Evolutionary conservation across 2,797 vertebrate genomes (phyloP).

Genomic region (Typhlichthys eigenmanni): DNA sequence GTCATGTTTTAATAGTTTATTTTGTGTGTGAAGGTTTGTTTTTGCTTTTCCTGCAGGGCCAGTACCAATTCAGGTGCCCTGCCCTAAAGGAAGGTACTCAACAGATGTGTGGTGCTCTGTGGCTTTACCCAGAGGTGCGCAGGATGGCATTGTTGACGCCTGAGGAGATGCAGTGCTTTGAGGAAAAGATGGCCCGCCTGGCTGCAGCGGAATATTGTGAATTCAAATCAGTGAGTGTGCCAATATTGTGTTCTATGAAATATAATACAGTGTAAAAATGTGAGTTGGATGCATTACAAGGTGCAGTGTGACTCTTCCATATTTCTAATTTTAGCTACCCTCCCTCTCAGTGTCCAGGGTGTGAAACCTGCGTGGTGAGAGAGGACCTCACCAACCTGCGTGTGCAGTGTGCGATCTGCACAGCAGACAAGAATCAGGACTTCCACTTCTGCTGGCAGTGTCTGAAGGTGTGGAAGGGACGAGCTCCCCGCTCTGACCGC

Average conservation of each 20-base stretch:
- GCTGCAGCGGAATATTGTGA: constrained; percentile 66
- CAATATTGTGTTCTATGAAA: neutral
- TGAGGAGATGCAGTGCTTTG: constrained; percentile 72
- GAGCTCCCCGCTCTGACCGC: constrained; percentile 46
- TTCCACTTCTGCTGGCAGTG: constrained; percentile 79
- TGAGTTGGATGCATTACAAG: too few relatives aligned
- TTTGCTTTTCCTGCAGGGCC: constrained; percentile 50
- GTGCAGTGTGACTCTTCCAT: too few relatives aligned
- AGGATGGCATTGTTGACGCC: constrained; percentile 64
- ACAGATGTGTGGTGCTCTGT: constrained; percentile 41
- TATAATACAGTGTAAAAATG: too few relatives aligned
- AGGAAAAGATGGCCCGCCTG: constrained; percentile 58
- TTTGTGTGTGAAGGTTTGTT: too few relatives aligned
- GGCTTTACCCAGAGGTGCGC: constrained; percentile 72
- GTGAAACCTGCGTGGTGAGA: constrained; percentile 63
- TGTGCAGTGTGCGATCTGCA: constrained; percentile 68
- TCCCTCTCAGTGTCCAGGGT: constrained; percentile 69
- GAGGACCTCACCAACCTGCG: constrained; percentile 56
- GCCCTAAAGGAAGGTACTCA: constrained; percentile 35
- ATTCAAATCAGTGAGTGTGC: constrained; percentile 62
- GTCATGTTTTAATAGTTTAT: too few relatives aligned
- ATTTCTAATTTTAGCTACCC: neutral
- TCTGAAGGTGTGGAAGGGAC: constrained; percentile 67
- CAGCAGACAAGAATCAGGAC: fast-evolving
- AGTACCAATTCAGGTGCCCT: constrained; percentile 70